A percentile compares a stretch with the other conserved stretches of the same genome.
Conservation (phyloP, 2,888 invertebrate species). For the Parascotia fuliginaria region DNA sequence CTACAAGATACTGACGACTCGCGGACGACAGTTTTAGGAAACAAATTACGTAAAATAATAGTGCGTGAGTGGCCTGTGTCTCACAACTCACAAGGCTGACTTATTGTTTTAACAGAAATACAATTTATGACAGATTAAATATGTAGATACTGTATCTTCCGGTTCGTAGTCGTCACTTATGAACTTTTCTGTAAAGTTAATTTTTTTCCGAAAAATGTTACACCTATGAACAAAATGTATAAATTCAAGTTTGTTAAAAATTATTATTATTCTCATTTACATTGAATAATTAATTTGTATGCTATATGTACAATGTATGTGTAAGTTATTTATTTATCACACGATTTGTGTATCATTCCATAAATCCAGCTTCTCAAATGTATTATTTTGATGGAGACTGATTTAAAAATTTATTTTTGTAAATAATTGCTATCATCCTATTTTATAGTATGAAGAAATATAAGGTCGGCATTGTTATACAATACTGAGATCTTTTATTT, state of each 20-base stretch:
- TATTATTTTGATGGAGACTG: slow-evolving; percentile 42
- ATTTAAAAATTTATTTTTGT: slow-evolving; percentile 30
- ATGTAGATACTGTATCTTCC: too few relatives aligned
- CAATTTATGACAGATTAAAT: too few relatives aligned
- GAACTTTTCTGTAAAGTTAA: too few relatives aligned
- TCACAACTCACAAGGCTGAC: too few relatives aligned
- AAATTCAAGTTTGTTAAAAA: slow-evolving; percentile 18
- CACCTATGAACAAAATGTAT: slow-evolving; percentile 22
- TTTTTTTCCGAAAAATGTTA: too few relatives aligned
- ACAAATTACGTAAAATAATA: too few relatives aligned
- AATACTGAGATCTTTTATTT: background rate
- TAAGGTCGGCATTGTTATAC: slow-evolving; percentile 10
- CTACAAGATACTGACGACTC: too few relatives aligned
- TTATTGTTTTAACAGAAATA: too few relatives aligned
- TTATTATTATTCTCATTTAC: background rate
- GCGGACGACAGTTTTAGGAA: too few relatives aligned
- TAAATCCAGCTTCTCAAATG: slow-evolving; percentile 20
- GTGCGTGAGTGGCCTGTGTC: too few relatives aligned
- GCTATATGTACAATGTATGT: slow-evolving; percentile 21
- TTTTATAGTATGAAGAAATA: slow-evolving; percentile 18
- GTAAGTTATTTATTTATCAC: slow-evolving; percentile 10
- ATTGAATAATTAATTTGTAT: slow-evolving; percentile 21
- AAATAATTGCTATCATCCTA: slow-evolving; percentile 19
- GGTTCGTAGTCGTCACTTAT: too few relatives aligned
- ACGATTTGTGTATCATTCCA: slow-evolving; percentile 37